A percentile compares a stretch with the other conserved stretches of the same genome.
These are phyloP conservation scores for Clytia hemisphaerica DNA, from an alignment of 30 jellyfish, hydroid and myxozoan species.

Conservation along the genomic window DNA sequence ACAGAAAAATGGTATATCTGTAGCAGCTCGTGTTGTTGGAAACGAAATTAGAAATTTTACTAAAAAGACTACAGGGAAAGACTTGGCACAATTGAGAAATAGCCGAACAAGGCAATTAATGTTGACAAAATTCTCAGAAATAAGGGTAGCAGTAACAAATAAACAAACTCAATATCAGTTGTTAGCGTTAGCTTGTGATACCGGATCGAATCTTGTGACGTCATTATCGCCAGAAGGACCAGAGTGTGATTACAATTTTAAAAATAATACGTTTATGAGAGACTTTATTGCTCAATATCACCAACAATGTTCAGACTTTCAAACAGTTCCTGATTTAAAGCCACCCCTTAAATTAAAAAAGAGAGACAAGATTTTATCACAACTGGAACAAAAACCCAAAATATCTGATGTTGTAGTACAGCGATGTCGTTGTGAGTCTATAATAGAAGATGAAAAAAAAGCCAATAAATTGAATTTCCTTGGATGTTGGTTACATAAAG, in stretches of 20 bases:
- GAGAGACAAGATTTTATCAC: too few species aligned
- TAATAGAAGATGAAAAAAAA: not conserved
- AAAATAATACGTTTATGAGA: slow-evolving; percentile 1
- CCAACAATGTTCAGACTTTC: slow-evolving; percentile 1
- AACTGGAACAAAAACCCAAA: too few species aligned
- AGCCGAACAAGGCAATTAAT: slow-evolving; percentile 9
- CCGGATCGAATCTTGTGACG: slow-evolving; percentile 17
- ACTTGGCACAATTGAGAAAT: slow-evolving; percentile 51
- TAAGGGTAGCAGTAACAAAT: slow-evolving; percentile 8
- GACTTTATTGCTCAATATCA: slow-evolving; percentile 20
- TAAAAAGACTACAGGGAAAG: slow-evolving; percentile 76
- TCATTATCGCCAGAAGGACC: slow-evolving; percentile 19
- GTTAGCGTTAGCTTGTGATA: slow-evolving; percentile 17
- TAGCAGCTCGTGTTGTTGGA: slow-evolving; percentile 79
- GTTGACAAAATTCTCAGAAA: slow-evolving; percentile 4
- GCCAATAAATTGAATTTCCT: not conserved
- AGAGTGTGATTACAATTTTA: slow-evolving; percentile 1
- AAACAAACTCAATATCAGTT: slow-evolving; percentile 4
- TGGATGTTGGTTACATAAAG: slow-evolving; percentile 24
- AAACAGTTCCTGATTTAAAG: not conserved
- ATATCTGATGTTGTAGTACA: not conserved
- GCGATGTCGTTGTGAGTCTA: not conserved
- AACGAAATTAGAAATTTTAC: slow-evolving; percentile 81
- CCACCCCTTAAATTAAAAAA: not conserved
- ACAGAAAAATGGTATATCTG: slow-evolving; percentile 59